Evolutionary conservation across 2,797 vertebrate species (phyloP).

Genomic region (Ctenochaetus hawaiiensis): DNA sequence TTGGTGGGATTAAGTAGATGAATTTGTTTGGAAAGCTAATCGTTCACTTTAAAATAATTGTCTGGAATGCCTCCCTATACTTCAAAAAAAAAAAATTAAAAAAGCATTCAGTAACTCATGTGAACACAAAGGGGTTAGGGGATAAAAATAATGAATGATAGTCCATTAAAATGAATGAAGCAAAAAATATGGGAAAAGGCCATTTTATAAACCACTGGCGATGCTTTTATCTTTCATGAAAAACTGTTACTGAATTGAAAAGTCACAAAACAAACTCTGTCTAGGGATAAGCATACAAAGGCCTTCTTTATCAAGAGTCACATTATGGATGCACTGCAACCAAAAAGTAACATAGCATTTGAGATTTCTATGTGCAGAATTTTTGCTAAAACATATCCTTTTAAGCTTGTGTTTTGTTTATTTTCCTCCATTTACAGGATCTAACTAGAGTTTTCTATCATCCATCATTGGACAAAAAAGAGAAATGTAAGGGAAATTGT

Average conservation of each 20-base stretch:
- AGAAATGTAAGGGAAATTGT: conserved; percentile 38
- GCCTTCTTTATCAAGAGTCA: conserved; percentile 54
- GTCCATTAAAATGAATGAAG: conserved; percentile 44
- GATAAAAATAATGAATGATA: conserved; percentile 54
- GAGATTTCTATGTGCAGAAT: conserved; percentile 53
- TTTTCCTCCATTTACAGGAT: conserved; percentile 32
- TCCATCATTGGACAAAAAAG: conserved; percentile 28
- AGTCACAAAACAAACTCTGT: conserved; percentile 15
- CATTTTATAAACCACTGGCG: conserved; percentile 51
- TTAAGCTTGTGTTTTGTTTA: conserved; percentile 39
- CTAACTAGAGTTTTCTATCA: conserved; percentile 28
- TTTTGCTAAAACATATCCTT: conserved; percentile 71
- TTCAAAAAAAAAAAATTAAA: conserved; percentile 22
- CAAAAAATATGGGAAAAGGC: conserved; percentile 28
- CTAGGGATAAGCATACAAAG: conserved; percentile 40
- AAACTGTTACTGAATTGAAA: conserved; percentile 49
- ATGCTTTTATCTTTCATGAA: conserved; percentile 54
- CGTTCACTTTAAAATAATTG: conserved; percentile 75
- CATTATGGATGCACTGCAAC: conserved; percentile 51
- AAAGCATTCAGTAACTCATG: conserved; percentile 41
- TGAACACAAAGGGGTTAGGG: conserved; percentile 49
- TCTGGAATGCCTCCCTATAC: conserved; percentile 53
- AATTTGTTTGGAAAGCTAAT: conserved; percentile 83
- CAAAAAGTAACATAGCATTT: conserved; percentile 59
- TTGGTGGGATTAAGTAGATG: conserved; percentile 74